Base-by-base conservation (phyloP, 2,888 invertebrate species). In the Calliphora vomitoria region DNA sequence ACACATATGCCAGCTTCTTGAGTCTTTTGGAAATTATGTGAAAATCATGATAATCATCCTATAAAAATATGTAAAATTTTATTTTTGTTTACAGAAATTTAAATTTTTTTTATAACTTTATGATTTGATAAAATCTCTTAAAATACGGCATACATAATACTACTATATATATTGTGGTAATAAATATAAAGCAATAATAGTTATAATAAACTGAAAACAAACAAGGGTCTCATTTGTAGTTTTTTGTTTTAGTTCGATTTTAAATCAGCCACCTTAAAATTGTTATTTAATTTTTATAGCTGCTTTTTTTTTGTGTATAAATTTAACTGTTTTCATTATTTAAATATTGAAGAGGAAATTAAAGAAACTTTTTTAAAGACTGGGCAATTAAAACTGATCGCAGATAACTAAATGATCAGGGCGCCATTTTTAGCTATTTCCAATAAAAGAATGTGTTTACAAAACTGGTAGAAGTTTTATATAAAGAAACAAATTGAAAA, bases 41-140 rank as follows among this genome's bases (percentile, higher is more conserved):
- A 80, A 87, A 87, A 76, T 71, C 47, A 81, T 83, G 83, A 83
- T 80, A 83, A 83, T 38, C 47, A 60, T 74, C n/a, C n/a, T 35
- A 76, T 76, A 69, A 62, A 74, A 71, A 75, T 75, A 69, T 76
- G 69, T 64, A 31, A 53, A 71, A 71, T 66, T 6, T 15, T 55
- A 11, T 6, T 71, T 64, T 72, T 64, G n/a, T 44, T 50, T 5
- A 66, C 2, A 18, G 47, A 75, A 66, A 66, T 74, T 64, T 15
- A 66, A 81, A 47, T 68, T 75, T 58, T 75, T 68, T 82, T 68
- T 82, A 82, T 75, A 66, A 58, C 74, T 71, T 78, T 71, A 83
- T 78, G 64, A 83, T 71, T 69, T 53, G 25, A 83, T 76, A 62
- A 76, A 53, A 62, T 31, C 41, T 15, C 5, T 55, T 4, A 50